Evolutionary conservation across 2,113 vertebrate species (phyloP).

Genomic region (Silurus meridionalis): DNA sequence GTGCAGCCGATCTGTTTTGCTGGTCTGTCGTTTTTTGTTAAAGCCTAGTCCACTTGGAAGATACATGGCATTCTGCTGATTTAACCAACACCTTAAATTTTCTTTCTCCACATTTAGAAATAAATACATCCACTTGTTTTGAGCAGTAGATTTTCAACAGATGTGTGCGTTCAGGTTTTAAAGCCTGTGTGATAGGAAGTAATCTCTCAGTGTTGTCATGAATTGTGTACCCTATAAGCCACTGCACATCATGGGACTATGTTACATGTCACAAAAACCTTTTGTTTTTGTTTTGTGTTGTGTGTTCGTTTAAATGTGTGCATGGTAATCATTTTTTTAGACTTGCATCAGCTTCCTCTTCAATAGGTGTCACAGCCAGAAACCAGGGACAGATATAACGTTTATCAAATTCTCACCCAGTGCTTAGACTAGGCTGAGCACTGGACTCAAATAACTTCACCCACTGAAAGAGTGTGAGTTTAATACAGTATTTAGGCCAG

Average conservation of each 20-base stretch:
- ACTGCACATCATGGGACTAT: no score
- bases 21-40: neutral
- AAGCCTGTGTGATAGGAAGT: neutral
- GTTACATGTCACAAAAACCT: no score
- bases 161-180: neutral
- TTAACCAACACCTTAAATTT: neutral
- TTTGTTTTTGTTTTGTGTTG: no score
- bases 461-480: neutral
- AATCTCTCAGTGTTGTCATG: no score
- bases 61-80: neutral
- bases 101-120: neutral
- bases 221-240: no score
- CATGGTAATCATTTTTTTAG: no score
- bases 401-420: neutral
- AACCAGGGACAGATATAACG: neutral
- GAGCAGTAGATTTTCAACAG: neutral
- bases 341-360: no score
- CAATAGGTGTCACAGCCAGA: neutral
- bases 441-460: no score
- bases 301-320: no score
- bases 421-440: neutral
- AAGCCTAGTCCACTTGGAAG: neutral
- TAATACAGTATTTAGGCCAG: neutral
- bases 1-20: neutral
- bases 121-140: neutral